Evolutionary conservation across 2,888 invertebrate species (phyloP).

Genomic region (Chaitophorus viminalis): DNA sequence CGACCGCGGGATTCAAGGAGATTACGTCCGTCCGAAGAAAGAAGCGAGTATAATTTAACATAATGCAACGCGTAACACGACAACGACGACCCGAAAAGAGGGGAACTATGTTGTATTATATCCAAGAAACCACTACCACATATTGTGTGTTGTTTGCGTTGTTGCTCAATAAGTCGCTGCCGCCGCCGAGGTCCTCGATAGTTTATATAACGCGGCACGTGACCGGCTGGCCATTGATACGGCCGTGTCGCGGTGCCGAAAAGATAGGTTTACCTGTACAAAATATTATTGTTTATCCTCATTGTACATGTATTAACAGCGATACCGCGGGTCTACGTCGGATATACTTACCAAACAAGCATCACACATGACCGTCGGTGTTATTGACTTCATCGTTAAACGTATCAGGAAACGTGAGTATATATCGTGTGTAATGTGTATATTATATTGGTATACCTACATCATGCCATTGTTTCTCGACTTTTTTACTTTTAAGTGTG

Average conservation of each 20-base stretch:
- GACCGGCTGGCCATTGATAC: slow-evolving; percentile 27
- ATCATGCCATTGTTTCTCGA: too few relatives aligned
- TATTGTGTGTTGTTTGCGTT: too few relatives aligned
- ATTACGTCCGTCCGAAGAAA: slow-evolving; percentile 26
- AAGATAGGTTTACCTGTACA: not conserved
- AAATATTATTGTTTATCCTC: not conserved
- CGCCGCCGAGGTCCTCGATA: slow-evolving; percentile 33
- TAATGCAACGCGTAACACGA: not conserved
- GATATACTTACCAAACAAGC: not conserved
- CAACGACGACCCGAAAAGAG: not conserved
- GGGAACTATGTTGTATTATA: not conserved
- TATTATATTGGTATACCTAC: too few relatives aligned
- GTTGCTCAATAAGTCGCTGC: too few relatives aligned
- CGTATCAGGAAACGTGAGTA: slow-evolving; percentile 50
- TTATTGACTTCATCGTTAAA: slow-evolving; percentile 47
- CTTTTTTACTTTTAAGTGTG: too few relatives aligned
- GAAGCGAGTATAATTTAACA: not conserved
- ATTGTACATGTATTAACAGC: not conserved
- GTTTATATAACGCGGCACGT: slow-evolving; percentile 28
- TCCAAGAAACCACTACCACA: too few relatives aligned
- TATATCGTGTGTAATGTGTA: not conserved
- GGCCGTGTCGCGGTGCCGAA: not conserved
- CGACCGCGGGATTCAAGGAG: slow-evolving; percentile 38
- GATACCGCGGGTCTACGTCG: not conserved
- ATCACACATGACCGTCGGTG: slow-evolving; percentile 58